Evolutionary conservation across 2,888 invertebrate genomes (phyloP), one percentile per base, ranked within the genome.

Genomic region (Steromphala cineraria): DNA sequence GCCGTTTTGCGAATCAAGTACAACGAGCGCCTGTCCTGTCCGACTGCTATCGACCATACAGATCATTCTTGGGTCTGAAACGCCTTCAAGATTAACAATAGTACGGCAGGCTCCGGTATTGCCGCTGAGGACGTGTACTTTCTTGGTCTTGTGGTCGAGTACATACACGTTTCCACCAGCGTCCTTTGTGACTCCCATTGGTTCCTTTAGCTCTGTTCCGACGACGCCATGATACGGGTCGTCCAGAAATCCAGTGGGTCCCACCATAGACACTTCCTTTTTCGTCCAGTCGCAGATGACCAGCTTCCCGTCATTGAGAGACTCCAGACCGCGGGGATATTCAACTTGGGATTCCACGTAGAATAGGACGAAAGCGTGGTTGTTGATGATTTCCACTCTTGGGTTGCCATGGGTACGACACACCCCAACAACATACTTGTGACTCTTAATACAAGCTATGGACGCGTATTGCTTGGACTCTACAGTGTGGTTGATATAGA

Each of bases 241-340:
- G 5, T 52, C 17, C 46, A 78, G 28, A 0, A 17, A 0, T 1
- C 67, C 62, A 21, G 21, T 24, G 5, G 53, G 40, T 24, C 31
- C 24, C 8, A 78, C 19, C 40, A 78, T 19, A 19, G 67, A 8
- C 10, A 78, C 78, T 24, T 62, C 52, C 24, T 52, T 78, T 15
- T 67, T 46, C 67, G 67, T 78, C 78, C 78, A 78, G 28, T 78
- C 78, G n/a, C 62, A 78, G 28, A 78, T 15, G 52, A 67, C 78
- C 17, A 78, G 46, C 28, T 67, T 62, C 19, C 67, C 52, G 5
- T 67, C 67, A 31, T 24, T 46, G 13, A 56, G 46, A 21, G 78
- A 46, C 52, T 78, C 40, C 13, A 78, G 36, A 17, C 46, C 28
- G 15, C 78, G 40, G 15, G 78, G 78, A 28, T 78, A 78, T 15